A percentile compares a stretch with the other conserved stretches of the same genome.
phyloP scores from a whole-genome alignment of 2,113 vertebrate species.

The Calidris pygmaea region DNA sequence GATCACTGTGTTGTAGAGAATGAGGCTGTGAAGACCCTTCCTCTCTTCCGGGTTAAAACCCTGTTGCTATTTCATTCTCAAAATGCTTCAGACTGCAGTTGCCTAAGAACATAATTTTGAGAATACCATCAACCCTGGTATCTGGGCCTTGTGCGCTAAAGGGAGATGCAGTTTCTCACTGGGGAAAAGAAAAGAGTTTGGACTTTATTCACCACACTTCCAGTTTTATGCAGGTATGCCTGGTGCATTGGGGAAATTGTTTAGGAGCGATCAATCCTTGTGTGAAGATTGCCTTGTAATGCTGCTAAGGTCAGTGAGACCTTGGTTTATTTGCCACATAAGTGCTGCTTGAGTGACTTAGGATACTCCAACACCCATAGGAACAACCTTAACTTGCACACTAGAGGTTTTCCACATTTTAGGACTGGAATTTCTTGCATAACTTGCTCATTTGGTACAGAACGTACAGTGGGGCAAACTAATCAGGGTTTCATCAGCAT shows the following conservation, averaged over 20 bases:
- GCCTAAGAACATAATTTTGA: neutral
- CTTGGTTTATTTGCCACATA: constrained; percentile 53
- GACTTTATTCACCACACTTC: neutral
- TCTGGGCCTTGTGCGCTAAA: neutral
- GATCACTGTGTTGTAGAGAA: neutral
- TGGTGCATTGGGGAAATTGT: neutral
- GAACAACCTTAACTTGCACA: constrained; percentile 20
- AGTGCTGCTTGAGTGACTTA: constrained; percentile 52
- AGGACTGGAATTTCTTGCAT: constrained; percentile 5
- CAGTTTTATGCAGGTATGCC: neutral
- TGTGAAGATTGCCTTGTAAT: constrained; percentile 33
- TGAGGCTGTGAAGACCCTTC: neutral
- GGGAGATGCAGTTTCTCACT: accelerated
- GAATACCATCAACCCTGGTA: neutral
- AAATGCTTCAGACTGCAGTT: neutral
- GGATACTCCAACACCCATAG: constrained; percentile 21
- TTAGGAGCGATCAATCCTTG: neutral
- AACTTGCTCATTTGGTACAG: neutral
- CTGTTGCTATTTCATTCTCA: neutral
- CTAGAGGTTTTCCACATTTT: neutral
- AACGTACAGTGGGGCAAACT: neutral
- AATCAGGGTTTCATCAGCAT: neutral
- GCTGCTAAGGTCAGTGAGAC: constrained; percentile 41
- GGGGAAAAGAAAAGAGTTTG: neutral
- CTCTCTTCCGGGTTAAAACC: neutral